Percentiles rank a stretch among this genome's conserved stretches.
phyloP scores from a whole-genome alignment of 2,797 vertebrate genomes.

The Harpagifer antarcticus region DNA sequence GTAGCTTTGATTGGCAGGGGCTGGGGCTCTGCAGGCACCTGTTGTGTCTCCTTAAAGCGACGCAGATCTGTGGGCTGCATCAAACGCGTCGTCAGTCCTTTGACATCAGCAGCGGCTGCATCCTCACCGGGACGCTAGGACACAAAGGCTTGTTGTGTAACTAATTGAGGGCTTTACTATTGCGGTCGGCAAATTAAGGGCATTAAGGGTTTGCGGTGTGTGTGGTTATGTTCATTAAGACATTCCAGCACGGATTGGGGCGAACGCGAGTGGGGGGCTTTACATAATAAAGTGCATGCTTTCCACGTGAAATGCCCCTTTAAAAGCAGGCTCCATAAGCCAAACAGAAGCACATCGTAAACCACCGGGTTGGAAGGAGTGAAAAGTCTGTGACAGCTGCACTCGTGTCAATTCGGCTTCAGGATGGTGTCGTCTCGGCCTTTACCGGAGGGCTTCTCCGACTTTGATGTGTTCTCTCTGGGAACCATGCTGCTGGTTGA shows the following conservation, averaged over 20 bases:
- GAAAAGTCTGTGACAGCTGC: conserved; percentile 65
- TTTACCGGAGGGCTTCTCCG: conserved; percentile 92
- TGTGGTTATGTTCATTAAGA: conserved; percentile 88
- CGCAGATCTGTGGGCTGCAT: conserved; percentile 6
- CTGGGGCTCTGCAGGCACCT: conserved; percentile 57
- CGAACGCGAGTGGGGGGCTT: conserved; percentile 76
- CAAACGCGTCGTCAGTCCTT: conserved; percentile 15
- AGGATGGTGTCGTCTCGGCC: conserved; percentile 90
- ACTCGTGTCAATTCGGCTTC: conserved; percentile 48
- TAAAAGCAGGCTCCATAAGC: conserved; percentile 81
- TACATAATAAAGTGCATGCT: conserved; percentile 87
- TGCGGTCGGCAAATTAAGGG: conserved; percentile 76
- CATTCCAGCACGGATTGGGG: conserved; percentile 91
- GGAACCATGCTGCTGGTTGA: conserved; percentile 93
- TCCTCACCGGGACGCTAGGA: conserved; percentile 52
- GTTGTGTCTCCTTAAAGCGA: conserved; percentile 64
- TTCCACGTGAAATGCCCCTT: conserved; percentile 88
- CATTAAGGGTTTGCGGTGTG: conserved; percentile 74
- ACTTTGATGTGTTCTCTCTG: conserved; percentile 93
- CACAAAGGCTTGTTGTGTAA: conserved; percentile 85
- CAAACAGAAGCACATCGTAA: conserved; percentile 63
- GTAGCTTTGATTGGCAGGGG: conserved; percentile 2
- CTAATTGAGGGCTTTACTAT: conserved; percentile 79
- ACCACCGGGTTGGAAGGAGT: conserved; percentile 49
- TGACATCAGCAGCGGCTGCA: conserved; percentile 54